Percentiles rank a stretch among this genome's conserved stretches.
Evolutionary conservation across 2,113 vertebrate species (phyloP).

Genomic region (Glaucidium brasilianum): DNA sequence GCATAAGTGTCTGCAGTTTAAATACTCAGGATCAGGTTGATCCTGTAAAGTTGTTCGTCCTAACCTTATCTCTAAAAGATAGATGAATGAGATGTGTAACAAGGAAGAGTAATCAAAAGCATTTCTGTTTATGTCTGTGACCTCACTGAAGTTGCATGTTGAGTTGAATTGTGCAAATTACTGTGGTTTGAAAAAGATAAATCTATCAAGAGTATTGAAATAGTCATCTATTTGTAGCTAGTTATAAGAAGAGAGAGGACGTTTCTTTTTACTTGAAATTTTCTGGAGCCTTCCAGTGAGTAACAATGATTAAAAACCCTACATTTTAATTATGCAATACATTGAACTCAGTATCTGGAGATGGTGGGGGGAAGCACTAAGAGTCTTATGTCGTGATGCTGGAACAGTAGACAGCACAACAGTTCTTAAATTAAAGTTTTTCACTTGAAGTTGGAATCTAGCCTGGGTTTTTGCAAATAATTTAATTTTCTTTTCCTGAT

Average conservation of each 20-base stretch:
- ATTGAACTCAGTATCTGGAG: background rate
- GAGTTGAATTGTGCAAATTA: background rate
- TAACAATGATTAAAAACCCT: background rate
- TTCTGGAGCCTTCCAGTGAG: background rate
- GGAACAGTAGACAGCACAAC: background rate
- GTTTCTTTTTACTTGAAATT: background rate
- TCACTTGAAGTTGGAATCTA: background rate
- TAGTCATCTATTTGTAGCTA: background rate
- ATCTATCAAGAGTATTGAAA: background rate
- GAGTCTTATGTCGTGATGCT: background rate
- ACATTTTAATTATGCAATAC: background rate
- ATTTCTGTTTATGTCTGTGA: background rate
- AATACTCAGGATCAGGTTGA: background rate
- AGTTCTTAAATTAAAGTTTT: background rate
- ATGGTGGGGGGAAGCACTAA: background rate
- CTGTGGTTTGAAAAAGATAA: background rate
- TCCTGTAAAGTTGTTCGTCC: background rate
- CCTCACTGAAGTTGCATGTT: background rate
- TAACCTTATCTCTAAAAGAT: background rate
- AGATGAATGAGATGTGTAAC: background rate
- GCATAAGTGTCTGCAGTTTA: background rate
- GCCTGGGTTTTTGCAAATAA: background rate
- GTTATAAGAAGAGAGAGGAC: background rate
- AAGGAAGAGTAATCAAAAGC: background rate
- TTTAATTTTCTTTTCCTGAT: background rate